Percentiles rank a stretch among this genome's conserved stretches.
These are phyloP conservation scores for Origma solitaria DNA, from an alignment of 2,113 vertebrate genomes.

Conservation along the genomic window DNA sequence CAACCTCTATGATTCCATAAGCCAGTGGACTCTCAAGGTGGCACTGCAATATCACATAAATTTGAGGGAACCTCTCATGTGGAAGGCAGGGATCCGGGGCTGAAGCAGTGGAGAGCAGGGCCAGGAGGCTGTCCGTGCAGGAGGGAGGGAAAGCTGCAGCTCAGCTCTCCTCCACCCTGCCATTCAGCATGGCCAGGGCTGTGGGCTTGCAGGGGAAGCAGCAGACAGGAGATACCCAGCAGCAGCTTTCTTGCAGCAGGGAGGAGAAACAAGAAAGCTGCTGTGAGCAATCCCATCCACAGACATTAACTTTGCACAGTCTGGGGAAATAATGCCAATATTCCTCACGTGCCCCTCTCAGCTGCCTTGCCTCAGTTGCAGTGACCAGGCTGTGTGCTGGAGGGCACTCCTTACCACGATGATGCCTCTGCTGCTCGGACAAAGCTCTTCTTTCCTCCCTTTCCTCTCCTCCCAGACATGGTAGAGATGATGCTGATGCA, in stretches of 20 bases:
- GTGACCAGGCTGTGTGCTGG: not conserved
- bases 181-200: not conserved
- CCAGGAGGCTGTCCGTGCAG: not conserved
- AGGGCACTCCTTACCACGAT: not conserved
- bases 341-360: not conserved
- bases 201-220: not conserved
- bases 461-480: slow-evolving; percentile 70
- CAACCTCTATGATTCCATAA: not conserved
- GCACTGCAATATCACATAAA: not conserved
- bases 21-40: not conserved
- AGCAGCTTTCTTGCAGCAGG: not conserved
- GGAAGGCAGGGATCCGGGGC: not conserved
- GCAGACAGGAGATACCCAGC: not conserved
- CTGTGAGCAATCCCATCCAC: not conserved
- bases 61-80: not conserved
- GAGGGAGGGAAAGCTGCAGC: not conserved
- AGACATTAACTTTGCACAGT: not conserved
- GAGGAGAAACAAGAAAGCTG: not conserved
- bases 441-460: not conserved
- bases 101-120: not conserved
- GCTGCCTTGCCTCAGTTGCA: not conserved
- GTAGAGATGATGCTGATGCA: slow-evolving; percentile 89
- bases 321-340: not conserved
- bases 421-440: not conserved
- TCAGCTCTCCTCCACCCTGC: not conserved